Evolutionary conservation across 2,113 vertebrate genomes (phyloP).

Genomic region (Noctilio leporinus): DNA sequence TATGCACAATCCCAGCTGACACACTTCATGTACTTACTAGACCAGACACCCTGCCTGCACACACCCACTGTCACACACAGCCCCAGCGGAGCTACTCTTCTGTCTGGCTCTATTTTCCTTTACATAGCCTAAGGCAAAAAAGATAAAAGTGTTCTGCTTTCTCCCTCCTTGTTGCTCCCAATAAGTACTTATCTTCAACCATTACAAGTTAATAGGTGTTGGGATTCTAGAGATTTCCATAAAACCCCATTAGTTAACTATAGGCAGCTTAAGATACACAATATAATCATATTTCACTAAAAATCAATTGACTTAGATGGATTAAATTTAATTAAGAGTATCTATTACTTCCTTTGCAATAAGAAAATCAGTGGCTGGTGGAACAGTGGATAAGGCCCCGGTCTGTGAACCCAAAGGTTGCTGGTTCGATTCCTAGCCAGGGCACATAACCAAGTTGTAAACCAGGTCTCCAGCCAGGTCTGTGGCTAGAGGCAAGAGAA

Average conservation of each 20-base stretch:
- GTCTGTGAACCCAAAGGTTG: too few relatives aligned
- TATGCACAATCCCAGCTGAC: not conserved
- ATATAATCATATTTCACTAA: not conserved
- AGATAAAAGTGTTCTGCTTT: not conserved
- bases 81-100: not conserved
- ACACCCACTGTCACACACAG: rapidly evolving
- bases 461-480: too few relatives aligned
- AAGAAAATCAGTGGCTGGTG: too few relatives aligned
- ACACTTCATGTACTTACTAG: not conserved
- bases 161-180: not conserved
- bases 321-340: not conserved
- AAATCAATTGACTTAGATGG: not conserved
- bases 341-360: not conserved
- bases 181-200: not conserved
- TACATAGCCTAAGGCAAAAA: not conserved
- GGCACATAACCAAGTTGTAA: too few relatives aligned
- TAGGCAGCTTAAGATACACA: not conserved
- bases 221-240: not conserved
- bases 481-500: too few relatives aligned
- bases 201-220: not conserved
- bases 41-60: too few relatives aligned
- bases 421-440: too few relatives aligned
- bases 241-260: not conserved
- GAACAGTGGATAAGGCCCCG: too few relatives aligned
- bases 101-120: not conserved